phyloP scores from a whole-genome alignment of 1,140 invertebrate species.

The Neuroterus valhalla region DNA sequence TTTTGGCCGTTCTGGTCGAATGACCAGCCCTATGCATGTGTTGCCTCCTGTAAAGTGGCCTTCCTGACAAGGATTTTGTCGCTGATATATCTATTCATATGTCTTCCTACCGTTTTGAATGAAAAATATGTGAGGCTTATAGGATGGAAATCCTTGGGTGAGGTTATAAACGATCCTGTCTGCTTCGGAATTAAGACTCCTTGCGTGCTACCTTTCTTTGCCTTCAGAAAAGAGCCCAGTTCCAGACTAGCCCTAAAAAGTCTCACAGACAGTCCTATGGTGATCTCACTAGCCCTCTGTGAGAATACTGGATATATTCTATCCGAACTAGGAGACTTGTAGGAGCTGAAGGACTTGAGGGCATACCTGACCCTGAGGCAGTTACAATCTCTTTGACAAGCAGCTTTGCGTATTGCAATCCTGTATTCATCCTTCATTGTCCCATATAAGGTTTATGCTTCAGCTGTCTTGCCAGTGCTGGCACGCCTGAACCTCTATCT shows the following conservation, averaged over 20 bases:
- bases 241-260: constrained; percentile 35
- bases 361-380: constrained; percentile 30
- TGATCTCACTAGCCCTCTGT: constrained; percentile 33
- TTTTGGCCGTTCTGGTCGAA: constrained; percentile 28
- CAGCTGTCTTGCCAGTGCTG: too few relatives aligned
- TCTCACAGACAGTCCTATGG: constrained; percentile 3
- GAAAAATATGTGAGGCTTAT: constrained; percentile 57
- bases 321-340: constrained; percentile 47
- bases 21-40: constrained; percentile 33
- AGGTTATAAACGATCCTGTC: constrained; percentile 35
- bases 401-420: too few relatives aligned
- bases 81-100: constrained; percentile 45
- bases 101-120: constrained; percentile 48
- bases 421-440: too few relatives aligned
- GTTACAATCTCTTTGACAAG: background rate
- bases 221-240: constrained; percentile 9
- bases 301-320: constrained; percentile 44
- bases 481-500: too few relatives aligned
- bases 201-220: constrained; percentile 37
- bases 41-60: constrained; percentile 22
- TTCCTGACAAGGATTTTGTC: background rate
- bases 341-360: constrained; percentile 39
- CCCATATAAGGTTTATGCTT: too few relatives aligned
- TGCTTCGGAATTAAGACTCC: constrained; percentile 52
- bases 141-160: constrained; percentile 44